A percentile compares a stretch with the other conserved stretches of the same genome.
phyloP scores from a whole-genome alignment of 2,113 vertebrate genomes.

The Xenus cinereus region DNA sequence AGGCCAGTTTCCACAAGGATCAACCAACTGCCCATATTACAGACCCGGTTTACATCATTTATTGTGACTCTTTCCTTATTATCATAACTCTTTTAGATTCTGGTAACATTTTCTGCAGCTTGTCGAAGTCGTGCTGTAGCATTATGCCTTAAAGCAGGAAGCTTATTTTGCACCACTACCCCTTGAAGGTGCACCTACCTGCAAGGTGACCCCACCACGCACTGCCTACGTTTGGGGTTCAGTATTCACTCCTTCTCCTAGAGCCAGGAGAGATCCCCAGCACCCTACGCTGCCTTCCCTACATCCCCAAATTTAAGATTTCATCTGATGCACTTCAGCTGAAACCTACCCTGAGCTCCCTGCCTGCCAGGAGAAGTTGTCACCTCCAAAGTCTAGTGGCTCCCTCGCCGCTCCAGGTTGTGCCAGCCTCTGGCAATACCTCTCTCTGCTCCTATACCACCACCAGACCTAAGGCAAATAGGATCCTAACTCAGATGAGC shows the following conservation, averaged over 20 bases:
- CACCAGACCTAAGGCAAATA: background rate
- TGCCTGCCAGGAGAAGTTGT: background rate
- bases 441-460: background rate
- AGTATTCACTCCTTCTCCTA: background rate
- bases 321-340: background rate
- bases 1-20: background rate
- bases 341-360: background rate
- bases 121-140: background rate
- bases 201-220: background rate
- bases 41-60: background rate
- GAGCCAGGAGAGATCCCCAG: background rate
- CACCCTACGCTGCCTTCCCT: no score
- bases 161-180: background rate
- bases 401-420: background rate
- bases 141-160: background rate
- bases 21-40: background rate
- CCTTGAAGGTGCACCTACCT: background rate
- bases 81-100: background rate
- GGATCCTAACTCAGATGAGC: background rate
- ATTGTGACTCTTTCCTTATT: background rate
- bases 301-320: background rate
- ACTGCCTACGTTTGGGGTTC: background rate
- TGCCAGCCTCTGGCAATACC: background rate
- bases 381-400: background rate
- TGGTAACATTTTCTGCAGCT: background rate